Base-by-base conservation (phyloP, 2,113 vertebrate species). In the Xyliphius kryptos region DNA sequence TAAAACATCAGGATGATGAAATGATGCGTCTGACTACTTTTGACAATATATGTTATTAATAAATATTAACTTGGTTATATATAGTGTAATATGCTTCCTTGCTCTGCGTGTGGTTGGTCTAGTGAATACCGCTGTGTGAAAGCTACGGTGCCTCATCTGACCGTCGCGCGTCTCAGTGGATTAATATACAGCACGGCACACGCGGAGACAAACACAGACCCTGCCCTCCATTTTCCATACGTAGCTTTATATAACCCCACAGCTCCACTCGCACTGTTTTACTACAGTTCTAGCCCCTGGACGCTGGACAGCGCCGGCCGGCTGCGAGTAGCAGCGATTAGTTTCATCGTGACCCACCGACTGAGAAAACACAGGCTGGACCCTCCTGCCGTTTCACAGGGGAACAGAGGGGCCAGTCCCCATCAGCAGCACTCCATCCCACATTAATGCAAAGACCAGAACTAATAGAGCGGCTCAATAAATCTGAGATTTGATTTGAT, bases 401-500 rank as follows among this genome's bases (percentile, higher is more conserved):
- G 36, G 49, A 71, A 26, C 56, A 11, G 13, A 46, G 52, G 61
- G 56, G n/a, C 19, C 44, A 60, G 17, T 38, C n/a, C n/a, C 48
- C 48, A 10, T 16, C 26, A 50, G 52, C 44, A 43, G 14, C 20
- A 43, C 36, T 67, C 40, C 19, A 15, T 56, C 38, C 40, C 10
- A 15, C 49, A 3, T 20, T 48, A 61, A 56, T 44, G 54, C 71
- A 56, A 47, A 20, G 53, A 50, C 20, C 59, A 50, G 60, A 57
- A 43, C 57, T 59, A 67, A 63, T 62, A 57, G 22, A 26, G 51
- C 37, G 26, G 48, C 56, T 56, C 53, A 56, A 61, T 70, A 66
- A 67, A 70, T 73, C 69, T 69, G 56, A 67, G 65, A 68, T 73
- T 69, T 70, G 67, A 64, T 76, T 65, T 76, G 56, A 76, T 73